Base-by-base conservation (phyloP, 2,888 invertebrate genomes). In the Drosophila infuscata region DNA sequence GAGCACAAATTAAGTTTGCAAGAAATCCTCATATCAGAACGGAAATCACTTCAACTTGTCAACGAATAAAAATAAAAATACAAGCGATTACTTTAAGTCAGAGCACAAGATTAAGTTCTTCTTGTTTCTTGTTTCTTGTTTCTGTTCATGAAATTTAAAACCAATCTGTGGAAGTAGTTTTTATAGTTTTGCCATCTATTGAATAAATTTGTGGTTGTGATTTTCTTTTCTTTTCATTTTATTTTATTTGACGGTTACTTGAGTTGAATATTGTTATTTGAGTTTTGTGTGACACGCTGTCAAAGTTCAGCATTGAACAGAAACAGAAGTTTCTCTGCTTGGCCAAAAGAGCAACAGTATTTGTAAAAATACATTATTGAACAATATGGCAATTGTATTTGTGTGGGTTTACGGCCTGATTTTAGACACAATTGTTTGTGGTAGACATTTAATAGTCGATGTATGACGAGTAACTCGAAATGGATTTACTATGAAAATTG, bases 1-100 rank as follows among this genome's bases (percentile, higher is more conserved):
- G 20, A 59, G 62, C 70, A 63, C 81, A 84, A 84, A 84, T 89
- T 88, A 81, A 84, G 81, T 88, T 86, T 85, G 60, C 32, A 68
- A 59, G 65, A 60, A 71, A 66, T 60, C 63, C 43, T 64, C 56
- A 69, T 70, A 66, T 57, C 43, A 51, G 52, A 65, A 68, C 63
- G 70, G 74, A 83, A 88, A 86, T 83, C 79, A 76, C 78, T 59
- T 84, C 70, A 82, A 82, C 72, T 66, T 41, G 49, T 67, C 65
- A 53, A 35, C 29, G 57, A 59, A 63, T 49, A 53, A 59, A 64
- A 51, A 61, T 29, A 25, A 20, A 58, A 58, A 58, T 53, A 43
- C 48, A 15, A 41, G 33, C 78, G 46, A 51, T 64, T 69, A 66
- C 70, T 79, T 79, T 41, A 69, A 73, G 66, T 9, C 56, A 1